Evolutionary conservation across 2,113 vertebrate species (phyloP), one percentile per base, ranked within the genome.

Genomic region (Brachypodius melanocephalos): DNA sequence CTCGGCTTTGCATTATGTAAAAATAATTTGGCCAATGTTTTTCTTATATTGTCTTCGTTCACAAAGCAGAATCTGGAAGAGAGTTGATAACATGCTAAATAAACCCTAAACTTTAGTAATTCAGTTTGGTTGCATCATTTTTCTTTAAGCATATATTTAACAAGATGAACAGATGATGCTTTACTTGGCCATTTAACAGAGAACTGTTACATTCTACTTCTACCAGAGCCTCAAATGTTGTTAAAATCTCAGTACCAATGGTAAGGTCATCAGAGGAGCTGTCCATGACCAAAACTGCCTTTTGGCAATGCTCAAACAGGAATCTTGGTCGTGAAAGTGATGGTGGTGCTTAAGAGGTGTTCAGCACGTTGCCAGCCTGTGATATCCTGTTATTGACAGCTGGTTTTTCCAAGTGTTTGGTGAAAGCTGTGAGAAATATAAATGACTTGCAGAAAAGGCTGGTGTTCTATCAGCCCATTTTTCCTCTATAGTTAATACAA

Each of bases 351-450:
- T 43, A 26, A 83, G 42, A 73, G 31, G 42, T 28, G 63, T 21
- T 10, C 61, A 62, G 31, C 17, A 74, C 10, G 8, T 9, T 42
- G 4, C 7, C 40, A 87, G 38, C 18, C 66, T 67, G 6, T 88
- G 36, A 26, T 17, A 48, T 0, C 0, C 0, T 38, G 12, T 24
- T 49, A 20, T 21, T 18, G 46, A 68, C n/a, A 59, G 6, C 20
- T 52, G 55, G 2, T 26, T 45, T 69, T n/a, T 62, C 65, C 29
- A 45, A 10, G 9, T 8, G 2, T 31, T 45, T n/a, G 38, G 17
- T 71, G 51, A 65, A 88, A 91, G 40, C n/a, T n/a, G 8, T 36
- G 28, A 73, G 62, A 84, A 52, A 46, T 6, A 20, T 12, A 72
- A 79, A 79, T 31, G 9, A 22, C 32, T 34, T 29, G 14, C n/a